A percentile compares a stretch with the other conserved stretches of the same genome.
phyloP scores from a whole-genome alignment of 2,888 invertebrate genomes.

The Lamellibrachia satsuma region DNA sequence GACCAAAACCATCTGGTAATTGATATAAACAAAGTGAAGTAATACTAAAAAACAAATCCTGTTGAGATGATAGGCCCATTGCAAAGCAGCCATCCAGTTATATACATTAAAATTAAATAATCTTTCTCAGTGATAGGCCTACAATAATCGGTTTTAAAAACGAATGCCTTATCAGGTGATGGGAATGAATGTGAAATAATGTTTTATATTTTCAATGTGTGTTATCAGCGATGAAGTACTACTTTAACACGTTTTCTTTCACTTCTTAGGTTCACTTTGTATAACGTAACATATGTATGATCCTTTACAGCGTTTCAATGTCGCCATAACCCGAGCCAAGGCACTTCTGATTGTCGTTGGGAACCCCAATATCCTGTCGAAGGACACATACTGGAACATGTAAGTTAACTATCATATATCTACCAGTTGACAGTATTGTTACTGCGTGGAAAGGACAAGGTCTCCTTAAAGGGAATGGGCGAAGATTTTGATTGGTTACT shows the following conservation, averaged over 20 bases:
- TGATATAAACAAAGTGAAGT: too few species aligned
- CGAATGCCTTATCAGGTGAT: neutral
- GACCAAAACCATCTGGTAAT: too few species aligned
- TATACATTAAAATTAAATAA: too few species aligned
- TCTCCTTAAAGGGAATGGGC: too few species aligned
- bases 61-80: too few species aligned
- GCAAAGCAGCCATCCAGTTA: too few species aligned
- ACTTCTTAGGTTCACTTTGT: neutral
- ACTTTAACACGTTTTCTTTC: neutral
- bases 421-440: neutral
- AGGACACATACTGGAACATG: conserved; percentile 53
- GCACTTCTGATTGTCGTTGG: conserved; percentile 58
- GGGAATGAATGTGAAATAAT: neutral
- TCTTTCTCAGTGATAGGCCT: neutral
- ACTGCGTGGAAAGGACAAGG: too few species aligned
- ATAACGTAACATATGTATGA: neutral
- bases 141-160: neutral
- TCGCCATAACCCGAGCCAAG: conserved; percentile 57
- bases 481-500: too few species aligned
- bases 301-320: conserved; percentile 55
- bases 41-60: too few species aligned
- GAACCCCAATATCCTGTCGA: conserved; percentile 51
- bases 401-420: conserved; percentile 36
- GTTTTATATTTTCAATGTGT: neutral
- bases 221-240: neutral